Base-by-base conservation (phyloP, 2,113 vertebrate genomes). In the Amphiprion ocellaris region DNA sequence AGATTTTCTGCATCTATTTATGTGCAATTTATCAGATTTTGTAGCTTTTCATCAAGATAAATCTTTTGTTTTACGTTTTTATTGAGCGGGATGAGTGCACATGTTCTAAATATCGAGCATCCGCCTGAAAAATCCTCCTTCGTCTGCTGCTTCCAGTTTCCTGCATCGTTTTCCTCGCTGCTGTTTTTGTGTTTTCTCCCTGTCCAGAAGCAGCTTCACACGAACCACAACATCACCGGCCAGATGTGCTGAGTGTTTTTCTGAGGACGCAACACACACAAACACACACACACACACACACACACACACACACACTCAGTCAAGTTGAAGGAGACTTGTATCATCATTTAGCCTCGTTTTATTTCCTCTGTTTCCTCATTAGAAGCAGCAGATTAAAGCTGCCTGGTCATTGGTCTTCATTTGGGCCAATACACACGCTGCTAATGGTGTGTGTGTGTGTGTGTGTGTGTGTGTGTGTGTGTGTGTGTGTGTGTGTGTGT, bases 381-480 rank as follows among this genome's bases (percentile, higher is more conserved):
- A 96, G 92, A 89, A 80, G 95, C 93, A 94, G 94, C 94, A 96
- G 94, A 95, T 93, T 94, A 92, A 95, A 93, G 90, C 76, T 87
- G 93, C 94, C 92, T 91, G 92, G 92, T 94, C 96, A 96, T 97
- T 97, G 96, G 96, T 96, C 96, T 97, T 97, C 97, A 98, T 97
- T 97, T 96, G 94, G 85, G 58, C 66, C 81, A 61, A 73, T 60
- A 88, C 76, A 94, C 73, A 94, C 91, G 4, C 30, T 95, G 94
- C 96, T 97, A 98, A 98, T 88, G 86, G 74, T 50, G 74, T 62
- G 69, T 77, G 78, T 84, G 65, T 72, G 56, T 84, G 69, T 62
- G 74, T 65, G 69, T 77, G 78, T 84, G 65, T 72, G 56, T 84
- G 69, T 55, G 62, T n/a, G 74, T 65, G 69, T 77, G 78, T 84